Percentiles rank a stretch among this genome's conserved stretches.
Conservation (phyloP, 2,113 vertebrate species). For the Mesoclemmys tuberculata region DNA sequence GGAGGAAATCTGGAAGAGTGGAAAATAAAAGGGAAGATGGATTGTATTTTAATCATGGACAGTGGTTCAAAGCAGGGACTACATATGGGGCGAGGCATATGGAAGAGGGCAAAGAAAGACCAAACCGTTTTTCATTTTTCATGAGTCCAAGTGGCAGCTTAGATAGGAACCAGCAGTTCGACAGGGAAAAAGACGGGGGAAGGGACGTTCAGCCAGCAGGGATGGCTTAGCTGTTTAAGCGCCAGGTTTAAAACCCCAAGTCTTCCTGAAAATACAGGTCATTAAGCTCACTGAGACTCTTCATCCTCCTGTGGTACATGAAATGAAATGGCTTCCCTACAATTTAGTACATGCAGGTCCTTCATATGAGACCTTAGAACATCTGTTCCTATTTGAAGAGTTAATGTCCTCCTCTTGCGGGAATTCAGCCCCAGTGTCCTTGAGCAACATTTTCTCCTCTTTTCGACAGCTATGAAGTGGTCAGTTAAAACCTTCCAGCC, state of each 20-base stretch:
- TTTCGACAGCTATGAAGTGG: neutral
- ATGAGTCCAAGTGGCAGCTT: neutral
- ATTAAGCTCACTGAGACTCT: neutral
- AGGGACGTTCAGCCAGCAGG: neutral
- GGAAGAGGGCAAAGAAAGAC: constrained; percentile 3
- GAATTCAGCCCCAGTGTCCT: neutral
- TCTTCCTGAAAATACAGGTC: neutral
- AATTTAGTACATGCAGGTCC: neutral
- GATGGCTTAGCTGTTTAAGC: neutral
- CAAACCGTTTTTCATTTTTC: neutral
- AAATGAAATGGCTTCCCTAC: neutral
- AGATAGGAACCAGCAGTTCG: neutral
- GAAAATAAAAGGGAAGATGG: constrained; percentile 53
- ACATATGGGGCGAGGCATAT: neutral
- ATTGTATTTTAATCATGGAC: neutral
- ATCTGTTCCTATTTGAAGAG: neutral
- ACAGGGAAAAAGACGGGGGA: neutral
- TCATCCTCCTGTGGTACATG: neutral
- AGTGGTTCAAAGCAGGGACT: constrained; percentile 6
- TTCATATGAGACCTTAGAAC: neutral
- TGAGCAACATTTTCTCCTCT: neutral
- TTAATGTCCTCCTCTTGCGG: neutral
- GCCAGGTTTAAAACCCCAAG: neutral
- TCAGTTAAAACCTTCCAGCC: neutral
- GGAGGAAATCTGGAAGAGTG: constrained; percentile 31